These are phyloP conservation scores for Gallirallus australis DNA, from an alignment of 2,797 vertebrate genomes.

Conservation along the genomic window DNA sequence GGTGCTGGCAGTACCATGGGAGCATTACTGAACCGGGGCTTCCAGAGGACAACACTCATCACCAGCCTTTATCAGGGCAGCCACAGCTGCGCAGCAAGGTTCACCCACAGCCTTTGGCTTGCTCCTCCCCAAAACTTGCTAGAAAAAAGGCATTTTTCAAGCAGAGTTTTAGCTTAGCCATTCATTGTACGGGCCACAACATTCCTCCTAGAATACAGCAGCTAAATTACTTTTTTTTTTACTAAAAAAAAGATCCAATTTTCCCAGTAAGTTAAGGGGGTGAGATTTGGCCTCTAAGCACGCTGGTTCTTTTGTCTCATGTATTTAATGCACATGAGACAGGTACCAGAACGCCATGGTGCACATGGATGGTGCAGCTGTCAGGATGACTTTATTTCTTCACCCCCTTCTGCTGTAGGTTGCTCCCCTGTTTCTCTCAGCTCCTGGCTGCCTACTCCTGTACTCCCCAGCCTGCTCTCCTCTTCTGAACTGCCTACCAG, in stretches of 20 bases:
- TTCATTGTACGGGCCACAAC: not conserved
- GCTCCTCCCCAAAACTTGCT: not conserved
- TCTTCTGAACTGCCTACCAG: not conserved
- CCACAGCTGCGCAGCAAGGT: not conserved
- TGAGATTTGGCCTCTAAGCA: not conserved
- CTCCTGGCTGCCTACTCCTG: not conserved
- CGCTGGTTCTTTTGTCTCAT: not conserved
- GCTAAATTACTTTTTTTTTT: not conserved
- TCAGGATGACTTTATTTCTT: not conserved
- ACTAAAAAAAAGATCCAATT: too few relatives aligned
- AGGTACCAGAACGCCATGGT: not conserved
- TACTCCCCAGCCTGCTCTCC: not conserved
- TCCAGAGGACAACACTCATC: not conserved
- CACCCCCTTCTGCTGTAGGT: not conserved
- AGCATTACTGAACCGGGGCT: not conserved
- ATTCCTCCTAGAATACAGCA: not conserved
- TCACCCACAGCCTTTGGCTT: not conserved
- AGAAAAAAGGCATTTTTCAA: not conserved
- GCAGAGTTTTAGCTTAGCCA: not conserved
- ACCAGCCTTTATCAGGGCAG: fast-evolving
- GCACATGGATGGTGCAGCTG: not conserved
- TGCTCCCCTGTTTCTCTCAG: not conserved
- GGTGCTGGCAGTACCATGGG: not conserved
- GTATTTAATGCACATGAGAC: not conserved
- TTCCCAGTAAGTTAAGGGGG: not conserved